phyloP scores from a whole-genome alignment of 2,797 vertebrate genomes.

The Uromys caudimaculatus region DNA sequence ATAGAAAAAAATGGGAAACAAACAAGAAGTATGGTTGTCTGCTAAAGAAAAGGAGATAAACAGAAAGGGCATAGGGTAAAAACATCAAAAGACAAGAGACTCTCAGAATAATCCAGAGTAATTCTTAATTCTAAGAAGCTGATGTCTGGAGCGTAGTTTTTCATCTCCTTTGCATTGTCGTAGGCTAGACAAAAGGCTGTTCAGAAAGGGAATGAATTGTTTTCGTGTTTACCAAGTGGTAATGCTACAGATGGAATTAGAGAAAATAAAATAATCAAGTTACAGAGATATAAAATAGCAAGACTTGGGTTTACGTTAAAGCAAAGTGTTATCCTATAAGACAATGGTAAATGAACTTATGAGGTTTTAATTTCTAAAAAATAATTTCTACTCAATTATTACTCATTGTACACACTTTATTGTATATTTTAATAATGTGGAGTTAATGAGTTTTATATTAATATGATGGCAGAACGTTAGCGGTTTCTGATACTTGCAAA shows the following conservation, averaged over 20 bases:
- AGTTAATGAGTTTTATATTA: neutral
- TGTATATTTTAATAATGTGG: neutral
- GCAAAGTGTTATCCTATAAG: neutral
- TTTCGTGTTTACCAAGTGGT: neutral
- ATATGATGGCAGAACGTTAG: neutral
- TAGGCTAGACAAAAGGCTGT: neutral
- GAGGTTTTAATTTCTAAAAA: neutral
- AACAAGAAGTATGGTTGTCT: neutral
- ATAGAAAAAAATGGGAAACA: neutral
- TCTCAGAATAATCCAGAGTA: neutral
- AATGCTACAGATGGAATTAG: neutral
- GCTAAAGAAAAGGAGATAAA: neutral
- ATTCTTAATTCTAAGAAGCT: neutral
- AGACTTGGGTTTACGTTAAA: neutral
- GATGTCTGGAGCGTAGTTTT: neutral
- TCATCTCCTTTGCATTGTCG: neutral
- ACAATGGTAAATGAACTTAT: neutral
- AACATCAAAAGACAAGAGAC: neutral
- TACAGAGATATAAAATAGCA: neutral
- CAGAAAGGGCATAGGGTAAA: neutral
- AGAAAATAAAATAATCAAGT: constrained; percentile 12
- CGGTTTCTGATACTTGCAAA: neutral
- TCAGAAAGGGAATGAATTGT: neutral
- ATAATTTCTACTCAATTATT: neutral
- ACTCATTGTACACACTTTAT: neutral